Evolutionary conservation across 2,888 invertebrate species (phyloP), one percentile per base, ranked within the genome.

Genomic region (Agonopterix subpropinquella): DNA sequence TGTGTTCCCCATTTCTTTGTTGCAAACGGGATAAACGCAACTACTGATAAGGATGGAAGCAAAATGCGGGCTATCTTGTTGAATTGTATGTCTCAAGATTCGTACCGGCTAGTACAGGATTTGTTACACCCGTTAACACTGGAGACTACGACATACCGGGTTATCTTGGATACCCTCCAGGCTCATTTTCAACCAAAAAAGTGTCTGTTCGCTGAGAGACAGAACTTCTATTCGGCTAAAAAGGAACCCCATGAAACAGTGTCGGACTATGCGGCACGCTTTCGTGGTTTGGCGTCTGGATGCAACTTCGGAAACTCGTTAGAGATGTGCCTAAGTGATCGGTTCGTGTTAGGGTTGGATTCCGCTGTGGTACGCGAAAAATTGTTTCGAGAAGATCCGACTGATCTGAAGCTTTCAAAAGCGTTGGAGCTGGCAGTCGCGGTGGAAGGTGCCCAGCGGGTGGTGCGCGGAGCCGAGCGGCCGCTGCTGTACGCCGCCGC

Each of bases 1-100:
- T n/a, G n/a, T n/a, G n/a, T n/a, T n/a, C n/a, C n/a, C n/a, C n/a
- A n/a, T n/a, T 47, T 47, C 37, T 47, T 47, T 43, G 15, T 43
- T n/a, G 46, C 46, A n/a, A 47, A 47, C 35, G 41, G 35, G 7
- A 41, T 47, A 5, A 18, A 47, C 41, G 41, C 15, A 4, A 18
- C 4, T 28, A 41, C n/a, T 11, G 46, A 47, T 35, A 8, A 7
- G 1, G 35, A n/a, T 4, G 46, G 41, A 11, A 15, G 18, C 3
- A 47, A 41, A 41, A 15, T 41, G 35, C 46, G 46, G n/a, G 47
- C 47, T 4, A 47, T 43, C 2, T 37, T 47, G n/a, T n/a, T 47
- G 8, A 47, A 43, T 18, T 47, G 47, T 37, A 43, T 47, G 47
- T 47, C 47, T 3, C 43, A 47, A 15, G 47, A 47, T 10, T 47